Base-by-base conservation (phyloP, 2,888 invertebrate species). In the Therioaphis trifolii region DNA sequence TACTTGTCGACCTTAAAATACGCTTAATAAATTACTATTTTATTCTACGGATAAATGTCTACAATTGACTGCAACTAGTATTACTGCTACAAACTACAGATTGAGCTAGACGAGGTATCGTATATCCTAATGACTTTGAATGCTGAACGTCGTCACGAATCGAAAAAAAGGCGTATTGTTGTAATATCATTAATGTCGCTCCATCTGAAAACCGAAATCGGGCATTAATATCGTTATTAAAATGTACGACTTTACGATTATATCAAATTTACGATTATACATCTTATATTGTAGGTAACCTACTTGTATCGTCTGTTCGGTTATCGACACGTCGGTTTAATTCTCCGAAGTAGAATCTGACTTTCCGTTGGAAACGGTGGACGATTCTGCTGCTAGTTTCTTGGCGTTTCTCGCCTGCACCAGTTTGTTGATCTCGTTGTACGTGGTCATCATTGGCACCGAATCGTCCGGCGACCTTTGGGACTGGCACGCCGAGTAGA, bases 381-480 rank as follows among this genome's bases (percentile, higher is more conserved):
- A 29, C 24, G 29, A 52, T n/a, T 40, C n/a, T n/a, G n/a, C 76
- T 9, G 21, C 24, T 0, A 63, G 15, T 43, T 24, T 43, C 21
- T 82, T 82, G 0, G 72, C 80, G 35, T 68, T 72, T 86, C 95
- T 91, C 11, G 95, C 95, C 85, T 94, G 93, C 0, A 96, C 95
- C 86, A 96, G 91, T 89, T 95, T 95, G 88, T 95, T 95, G 86
- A 96, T 95, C 87, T 96, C 95, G 87, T 95, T 93, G 89, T 93
- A 96, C 0, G 95, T 95, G 43, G 94, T 94, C 75, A 96, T 91
- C 94, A 96, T 95, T 21, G 95, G 95, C 85, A 95, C 95, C 88
- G 92, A 92, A 84, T 89, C 89, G 69, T 93, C 92, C 86, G 92
- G 91, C 40, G 92, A 90, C 0, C 92, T 91, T 72, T 92, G 91